A percentile compares a stretch with the other conserved stretches of the same genome.
Conservation (phyloP, 1,140 invertebrate species). For the Cyrtorhinus lividipennis region DNA sequence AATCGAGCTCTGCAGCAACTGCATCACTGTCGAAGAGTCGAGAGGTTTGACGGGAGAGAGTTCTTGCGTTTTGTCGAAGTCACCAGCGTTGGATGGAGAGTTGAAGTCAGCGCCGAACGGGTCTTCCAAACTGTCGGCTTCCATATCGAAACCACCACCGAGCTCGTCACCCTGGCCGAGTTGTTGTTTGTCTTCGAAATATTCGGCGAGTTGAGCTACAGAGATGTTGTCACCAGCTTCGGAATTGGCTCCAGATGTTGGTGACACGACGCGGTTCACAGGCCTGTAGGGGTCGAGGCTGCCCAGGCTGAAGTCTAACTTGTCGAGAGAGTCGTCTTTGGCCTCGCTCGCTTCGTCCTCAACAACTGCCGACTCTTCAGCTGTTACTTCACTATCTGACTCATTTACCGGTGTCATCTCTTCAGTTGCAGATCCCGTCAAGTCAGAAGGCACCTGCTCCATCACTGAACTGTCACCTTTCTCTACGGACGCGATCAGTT, state of each 20-base stretch:
- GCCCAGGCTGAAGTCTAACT: not conserved
- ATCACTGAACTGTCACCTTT: not conserved
- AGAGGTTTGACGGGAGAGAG: not conserved
- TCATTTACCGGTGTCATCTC: not conserved
- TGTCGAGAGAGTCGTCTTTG: not conserved
- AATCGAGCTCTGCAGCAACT: slow-evolving; percentile 1
- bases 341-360: not conserved
- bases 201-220: not conserved
- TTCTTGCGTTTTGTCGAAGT: not conserved
- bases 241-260: not conserved
- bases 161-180: slow-evolving; percentile 8
- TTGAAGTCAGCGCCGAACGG: not conserved
- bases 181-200: not conserved
- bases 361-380: not conserved
- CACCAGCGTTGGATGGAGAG: not conserved
- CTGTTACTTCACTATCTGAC: not conserved
- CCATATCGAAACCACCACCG: not conserved
- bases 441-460: not conserved
- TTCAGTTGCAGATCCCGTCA: not conserved
- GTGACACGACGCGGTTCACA: not conserved
- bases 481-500: not conserved
- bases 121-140: not conserved
- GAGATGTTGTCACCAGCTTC: not conserved
- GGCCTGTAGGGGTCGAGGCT: not conserved
- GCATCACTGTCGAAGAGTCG: not conserved